A percentile compares a stretch with the other conserved stretches of the same genome.
Conservation (phyloP, 2,888 invertebrate genomes). For the Parnassius smintheus region DNA sequence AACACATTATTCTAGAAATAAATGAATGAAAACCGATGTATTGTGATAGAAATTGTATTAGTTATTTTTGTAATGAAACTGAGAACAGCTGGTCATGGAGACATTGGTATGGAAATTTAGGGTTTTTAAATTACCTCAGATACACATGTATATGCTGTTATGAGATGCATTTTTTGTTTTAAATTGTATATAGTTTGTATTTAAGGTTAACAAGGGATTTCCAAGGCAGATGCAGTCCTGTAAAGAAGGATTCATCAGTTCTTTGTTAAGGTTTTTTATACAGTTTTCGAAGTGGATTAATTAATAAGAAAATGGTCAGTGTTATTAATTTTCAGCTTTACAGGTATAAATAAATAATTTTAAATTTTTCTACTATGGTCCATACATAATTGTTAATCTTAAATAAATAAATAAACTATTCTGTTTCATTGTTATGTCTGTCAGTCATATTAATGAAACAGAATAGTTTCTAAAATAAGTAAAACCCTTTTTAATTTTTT, state of each 20-base stretch:
- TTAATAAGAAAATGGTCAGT: not conserved
- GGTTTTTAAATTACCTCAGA: slow-evolving; percentile 37
- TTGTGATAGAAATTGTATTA: slow-evolving; percentile 29
- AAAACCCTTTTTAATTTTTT: too few relatives aligned
- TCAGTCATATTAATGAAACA: too few relatives aligned
- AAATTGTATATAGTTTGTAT: slow-evolving; percentile 33
- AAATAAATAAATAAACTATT: too few relatives aligned
- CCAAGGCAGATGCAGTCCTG: slow-evolving; percentile 11
- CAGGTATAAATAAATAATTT: too few relatives aligned
- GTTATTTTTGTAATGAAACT: slow-evolving; percentile 24
- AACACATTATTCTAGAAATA: not conserved
- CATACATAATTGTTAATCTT: too few relatives aligned
- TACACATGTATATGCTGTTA: slow-evolving; percentile 37
- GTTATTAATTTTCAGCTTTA: not conserved
- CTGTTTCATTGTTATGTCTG: too few relatives aligned
- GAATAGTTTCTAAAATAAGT: too few relatives aligned
- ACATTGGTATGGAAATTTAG: slow-evolving; percentile 2
- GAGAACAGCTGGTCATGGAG: not conserved
- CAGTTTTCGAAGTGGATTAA: not conserved
- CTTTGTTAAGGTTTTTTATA: slow-evolving; percentile 5
- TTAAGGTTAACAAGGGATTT: slow-evolving; percentile 12
- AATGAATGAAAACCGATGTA: slow-evolving; percentile 13
- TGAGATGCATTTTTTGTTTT: slow-evolving; percentile 41
- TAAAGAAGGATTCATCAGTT: not conserved
- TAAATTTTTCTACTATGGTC: too few relatives aligned